Conservation (phyloP, 2,797 vertebrate species). For the Channa striata region DNA sequence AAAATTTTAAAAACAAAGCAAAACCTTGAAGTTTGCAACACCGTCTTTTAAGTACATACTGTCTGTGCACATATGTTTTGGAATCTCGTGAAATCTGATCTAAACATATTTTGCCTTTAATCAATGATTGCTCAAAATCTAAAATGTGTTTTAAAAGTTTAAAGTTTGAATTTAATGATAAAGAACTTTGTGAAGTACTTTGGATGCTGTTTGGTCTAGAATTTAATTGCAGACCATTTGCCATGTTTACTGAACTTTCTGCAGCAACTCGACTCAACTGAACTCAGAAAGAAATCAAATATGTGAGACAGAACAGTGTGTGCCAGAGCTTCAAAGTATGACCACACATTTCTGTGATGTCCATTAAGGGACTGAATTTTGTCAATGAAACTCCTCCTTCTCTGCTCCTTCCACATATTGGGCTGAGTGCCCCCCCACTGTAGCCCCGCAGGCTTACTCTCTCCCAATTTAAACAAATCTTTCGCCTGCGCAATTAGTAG, state of each 20-base stretch:
- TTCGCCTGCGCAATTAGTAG: constrained; percentile 61
- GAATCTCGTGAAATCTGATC: too few species aligned
- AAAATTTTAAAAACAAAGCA: too few species aligned
- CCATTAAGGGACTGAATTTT: constrained; percentile 33
- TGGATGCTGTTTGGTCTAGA: too few species aligned
- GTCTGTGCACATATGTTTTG: too few species aligned
- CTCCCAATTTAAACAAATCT: constrained; percentile 63
- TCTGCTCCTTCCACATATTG: constrained; percentile 23
- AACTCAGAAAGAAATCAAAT: background rate
- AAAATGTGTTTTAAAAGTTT: background rate
- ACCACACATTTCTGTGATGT: background rate
- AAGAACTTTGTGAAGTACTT: too few species aligned
- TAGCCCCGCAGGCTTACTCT: constrained; percentile 45
- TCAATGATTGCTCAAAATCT: too few species aligned
- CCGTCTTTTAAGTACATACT: too few species aligned
- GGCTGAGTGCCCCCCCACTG: constrained; percentile 31
- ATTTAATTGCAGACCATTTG: too few species aligned
- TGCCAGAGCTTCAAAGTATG: background rate
- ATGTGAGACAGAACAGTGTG: background rate
- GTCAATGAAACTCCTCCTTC: constrained; percentile 27
- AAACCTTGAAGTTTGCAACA: too few species aligned
- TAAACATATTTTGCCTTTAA: too few species aligned
- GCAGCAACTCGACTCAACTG: background rate
- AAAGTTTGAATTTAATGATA: background rate
- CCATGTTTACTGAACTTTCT: background rate